Conservation (phyloP, 1,140 invertebrate genomes). For the Procambarus clarkii region DNA sequence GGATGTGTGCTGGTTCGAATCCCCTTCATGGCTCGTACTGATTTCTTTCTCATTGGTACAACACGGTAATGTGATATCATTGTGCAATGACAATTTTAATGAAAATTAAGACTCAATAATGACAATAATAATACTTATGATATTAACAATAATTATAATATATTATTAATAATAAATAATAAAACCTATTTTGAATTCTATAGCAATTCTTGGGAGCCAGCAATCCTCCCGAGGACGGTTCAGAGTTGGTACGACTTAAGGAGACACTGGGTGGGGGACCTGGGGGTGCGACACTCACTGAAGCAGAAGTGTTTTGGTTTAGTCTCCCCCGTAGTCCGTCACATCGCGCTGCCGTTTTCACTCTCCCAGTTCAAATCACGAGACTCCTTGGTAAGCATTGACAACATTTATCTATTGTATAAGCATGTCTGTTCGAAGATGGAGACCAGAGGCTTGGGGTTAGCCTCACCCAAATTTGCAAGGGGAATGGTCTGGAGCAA, state of each 20-base stretch:
- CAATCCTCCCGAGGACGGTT: constrained; percentile 36
- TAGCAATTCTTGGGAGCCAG: constrained; percentile 50
- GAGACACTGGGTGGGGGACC: constrained; percentile 34
- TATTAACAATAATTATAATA: too few relatives aligned
- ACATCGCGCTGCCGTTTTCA: constrained; percentile 52
- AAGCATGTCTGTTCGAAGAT: neutral
- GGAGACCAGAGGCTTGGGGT: too few relatives aligned
- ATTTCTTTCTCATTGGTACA: too few relatives aligned
- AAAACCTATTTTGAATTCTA: neutral
- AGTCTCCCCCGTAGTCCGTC: constrained; percentile 42
- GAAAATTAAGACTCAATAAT: too few relatives aligned
- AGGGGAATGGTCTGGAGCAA: too few relatives aligned
- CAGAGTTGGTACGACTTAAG: constrained; percentile 41
- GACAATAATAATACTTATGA: too few relatives aligned
- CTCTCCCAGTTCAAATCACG: constrained; percentile 50
- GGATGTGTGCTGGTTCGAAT: too few relatives aligned
- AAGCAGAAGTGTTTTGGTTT: constrained; percentile 60
- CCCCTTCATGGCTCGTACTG: too few relatives aligned
- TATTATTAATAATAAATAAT: too few relatives aligned
- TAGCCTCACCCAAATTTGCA: too few relatives aligned
- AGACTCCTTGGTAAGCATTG: constrained; percentile 28
- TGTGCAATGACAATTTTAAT: too few relatives aligned
- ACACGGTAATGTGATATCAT: too few relatives aligned
- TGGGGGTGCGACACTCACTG: constrained; percentile 13
- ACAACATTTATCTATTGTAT: neutral